These are phyloP conservation scores for Chrysina gloriosa DNA, from an alignment of 2,888 invertebrate genomes.

Conservation along the genomic window DNA sequence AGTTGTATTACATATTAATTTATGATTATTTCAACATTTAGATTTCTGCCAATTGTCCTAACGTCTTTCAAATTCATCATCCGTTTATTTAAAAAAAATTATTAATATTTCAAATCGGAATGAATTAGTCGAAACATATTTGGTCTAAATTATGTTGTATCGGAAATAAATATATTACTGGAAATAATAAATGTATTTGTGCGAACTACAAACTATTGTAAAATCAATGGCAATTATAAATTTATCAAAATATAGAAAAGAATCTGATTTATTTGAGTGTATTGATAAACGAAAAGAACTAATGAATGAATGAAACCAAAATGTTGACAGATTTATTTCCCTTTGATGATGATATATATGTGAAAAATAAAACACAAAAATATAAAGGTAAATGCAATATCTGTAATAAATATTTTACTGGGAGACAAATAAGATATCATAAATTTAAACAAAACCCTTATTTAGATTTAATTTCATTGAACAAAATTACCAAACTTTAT, in stretches of 20 bases:
- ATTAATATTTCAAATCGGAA: constrained; percentile 21
- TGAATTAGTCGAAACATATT: constrained; percentile 16
- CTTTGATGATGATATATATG: constrained; percentile 15
- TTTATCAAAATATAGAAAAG: constrained; percentile 21
- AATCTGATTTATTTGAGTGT: constrained; percentile 19
- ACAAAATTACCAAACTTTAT: too few relatives aligned
- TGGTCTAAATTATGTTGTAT: constrained; percentile 13
- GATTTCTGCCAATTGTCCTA: constrained; percentile 12
- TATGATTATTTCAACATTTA: constrained; percentile 18
- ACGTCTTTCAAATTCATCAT: constrained; percentile 17
- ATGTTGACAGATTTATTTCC: constrained; percentile 8
- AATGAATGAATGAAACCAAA: constrained; percentile 10
- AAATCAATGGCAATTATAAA: constrained; percentile 16
- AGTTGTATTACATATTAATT: neutral
- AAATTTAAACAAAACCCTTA: constrained; percentile 15
- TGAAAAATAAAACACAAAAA: constrained; percentile 4
- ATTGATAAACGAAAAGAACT: constrained; percentile 9
- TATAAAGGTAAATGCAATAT: constrained; percentile 14
- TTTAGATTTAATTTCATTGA: too few relatives aligned
- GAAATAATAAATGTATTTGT: constrained; percentile 16
- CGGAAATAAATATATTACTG: constrained; percentile 12
- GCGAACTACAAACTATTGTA: constrained; percentile 10
- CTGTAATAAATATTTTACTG: constrained; percentile 21
- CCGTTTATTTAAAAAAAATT: constrained; percentile 10
- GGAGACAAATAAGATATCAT: constrained; percentile 18